These are phyloP conservation scores for Trematocara nigrifrons DNA, from an alignment of 2,113 vertebrate species.

Conservation along the genomic window DNA sequence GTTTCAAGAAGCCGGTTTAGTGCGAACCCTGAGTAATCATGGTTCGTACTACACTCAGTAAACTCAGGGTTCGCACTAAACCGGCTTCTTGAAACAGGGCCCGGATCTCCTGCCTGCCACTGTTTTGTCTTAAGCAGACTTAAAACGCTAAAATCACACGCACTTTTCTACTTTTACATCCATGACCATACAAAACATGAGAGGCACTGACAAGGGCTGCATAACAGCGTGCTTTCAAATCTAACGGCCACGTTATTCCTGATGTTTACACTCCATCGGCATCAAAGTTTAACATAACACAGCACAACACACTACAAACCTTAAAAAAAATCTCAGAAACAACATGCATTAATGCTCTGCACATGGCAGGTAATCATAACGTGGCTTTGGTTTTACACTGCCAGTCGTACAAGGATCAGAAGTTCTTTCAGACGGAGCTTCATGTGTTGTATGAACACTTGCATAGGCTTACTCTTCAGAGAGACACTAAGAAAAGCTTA, in stretches of 20 bases:
- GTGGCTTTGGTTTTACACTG: conserved; percentile 62
- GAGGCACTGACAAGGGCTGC: background rate
- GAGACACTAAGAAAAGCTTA: conserved; percentile 14
- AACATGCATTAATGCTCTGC: background rate
- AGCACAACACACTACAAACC: conserved; percentile 18
- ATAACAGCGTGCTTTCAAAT: conserved; percentile 5
- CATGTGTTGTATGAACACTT: background rate
- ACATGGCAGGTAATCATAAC: background rate
- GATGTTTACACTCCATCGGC: conserved; percentile 43
- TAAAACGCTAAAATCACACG: background rate
- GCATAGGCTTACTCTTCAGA: conserved; percentile 14
- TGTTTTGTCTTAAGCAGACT: background rate
- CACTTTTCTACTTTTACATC: background rate
- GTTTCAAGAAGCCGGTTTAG: too few relatives aligned
- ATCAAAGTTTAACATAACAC: background rate
- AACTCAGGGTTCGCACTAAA: too few relatives aligned
- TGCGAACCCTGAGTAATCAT: too few relatives aligned
- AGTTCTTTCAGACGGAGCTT: background rate
- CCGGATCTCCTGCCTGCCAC: background rate
- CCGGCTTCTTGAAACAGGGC: too few relatives aligned
- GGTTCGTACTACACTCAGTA: too few relatives aligned
- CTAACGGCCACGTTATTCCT: conserved; percentile 10
- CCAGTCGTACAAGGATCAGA: background rate
- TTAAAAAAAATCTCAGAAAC: conserved; percentile 10
- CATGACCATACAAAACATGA: background rate